Evolutionary conservation across 2,797 vertebrate genomes (phyloP), one percentile per base, ranked within the genome.

Genomic region (Darevskia mixta): DNA sequence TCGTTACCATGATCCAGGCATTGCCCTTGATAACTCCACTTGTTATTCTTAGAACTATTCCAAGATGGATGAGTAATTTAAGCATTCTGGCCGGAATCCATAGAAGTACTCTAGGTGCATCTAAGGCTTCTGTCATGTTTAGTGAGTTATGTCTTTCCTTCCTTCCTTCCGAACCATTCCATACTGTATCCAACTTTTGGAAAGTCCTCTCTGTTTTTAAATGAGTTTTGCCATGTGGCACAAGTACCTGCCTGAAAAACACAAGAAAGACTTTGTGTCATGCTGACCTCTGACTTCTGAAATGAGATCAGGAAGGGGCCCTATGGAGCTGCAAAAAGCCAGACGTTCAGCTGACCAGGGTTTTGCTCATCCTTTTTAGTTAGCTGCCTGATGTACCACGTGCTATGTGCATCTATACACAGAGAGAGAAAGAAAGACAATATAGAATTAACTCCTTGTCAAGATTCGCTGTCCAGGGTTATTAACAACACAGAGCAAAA

Each of bases 1-100:
- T 89, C 35, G 45, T 89, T 82, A 61, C 18, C 38, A 67, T 45
- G 17, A 27, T 76, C 61, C 43, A 89, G 83, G 80, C 66, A 25
- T 11, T 66, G 10, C 61, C 20, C n/a, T n/a, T 17, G 18, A 49
- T 67, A 69, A 43, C 43, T 20, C 27, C 8, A 49, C 43, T 71
- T 17, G 23, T 43, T 64, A 64, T 32, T 79, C 18, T 27, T 27
- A 79, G 38, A 55, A 80, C 27, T 29, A 23, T 75, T 83, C 23
- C 73, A 71, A 9, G 66, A 69, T 69, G 18, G 15, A 20, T 58
- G 6, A 35, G 43, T 58, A 69, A 13, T 88, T 69, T 80, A 49
- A 80, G n/a, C 18, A 67, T 66, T 81, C 43, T 81, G 58, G 27
- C 25, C 43, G 27, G 15, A 43, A 80, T 49, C 10, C 38, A 73